phyloP scores from a whole-genome alignment of 2,888 invertebrate species.

The Polyommatus icarus region DNA sequence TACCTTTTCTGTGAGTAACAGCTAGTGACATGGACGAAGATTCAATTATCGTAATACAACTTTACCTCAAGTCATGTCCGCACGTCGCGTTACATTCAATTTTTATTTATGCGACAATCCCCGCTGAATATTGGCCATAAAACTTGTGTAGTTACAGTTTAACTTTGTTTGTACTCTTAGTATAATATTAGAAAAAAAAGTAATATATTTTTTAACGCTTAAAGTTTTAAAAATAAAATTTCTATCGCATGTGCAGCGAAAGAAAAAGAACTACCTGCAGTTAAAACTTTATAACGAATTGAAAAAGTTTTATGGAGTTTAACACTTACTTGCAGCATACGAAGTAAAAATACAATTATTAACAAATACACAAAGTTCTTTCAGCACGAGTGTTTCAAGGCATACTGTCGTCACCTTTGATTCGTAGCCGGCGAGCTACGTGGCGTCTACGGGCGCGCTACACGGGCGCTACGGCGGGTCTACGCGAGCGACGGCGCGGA shows the following conservation, averaged over 20 bases:
- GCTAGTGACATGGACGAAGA: background rate
- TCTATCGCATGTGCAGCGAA: background rate
- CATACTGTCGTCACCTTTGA: background rate
- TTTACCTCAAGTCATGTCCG: background rate
- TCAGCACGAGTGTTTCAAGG: background rate
- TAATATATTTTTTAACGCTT: background rate
- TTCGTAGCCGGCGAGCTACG: slow-evolving; percentile 45
- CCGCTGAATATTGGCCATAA: background rate
- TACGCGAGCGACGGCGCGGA: slow-evolving; percentile 60
- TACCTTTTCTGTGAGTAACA: background rate
- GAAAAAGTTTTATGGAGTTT: slow-evolving; percentile 8
- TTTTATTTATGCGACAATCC: background rate
- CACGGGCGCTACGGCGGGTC: slow-evolving; percentile 48
- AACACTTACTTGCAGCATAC: background rate
- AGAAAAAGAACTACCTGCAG: background rate
- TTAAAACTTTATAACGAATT: background rate
- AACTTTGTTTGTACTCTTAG: background rate
- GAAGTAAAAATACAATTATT: background rate
- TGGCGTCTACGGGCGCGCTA: slow-evolving; percentile 49
- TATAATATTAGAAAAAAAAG: background rate
- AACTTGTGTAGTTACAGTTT: background rate
- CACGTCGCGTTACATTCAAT: background rate
- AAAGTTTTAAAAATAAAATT: background rate
- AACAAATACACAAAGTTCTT: slow-evolving; percentile 5
- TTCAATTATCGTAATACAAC: background rate